These are phyloP conservation scores for Epicampocera succincta DNA, from an alignment of 2,888 invertebrate species.

Conservation along the genomic window DNA sequence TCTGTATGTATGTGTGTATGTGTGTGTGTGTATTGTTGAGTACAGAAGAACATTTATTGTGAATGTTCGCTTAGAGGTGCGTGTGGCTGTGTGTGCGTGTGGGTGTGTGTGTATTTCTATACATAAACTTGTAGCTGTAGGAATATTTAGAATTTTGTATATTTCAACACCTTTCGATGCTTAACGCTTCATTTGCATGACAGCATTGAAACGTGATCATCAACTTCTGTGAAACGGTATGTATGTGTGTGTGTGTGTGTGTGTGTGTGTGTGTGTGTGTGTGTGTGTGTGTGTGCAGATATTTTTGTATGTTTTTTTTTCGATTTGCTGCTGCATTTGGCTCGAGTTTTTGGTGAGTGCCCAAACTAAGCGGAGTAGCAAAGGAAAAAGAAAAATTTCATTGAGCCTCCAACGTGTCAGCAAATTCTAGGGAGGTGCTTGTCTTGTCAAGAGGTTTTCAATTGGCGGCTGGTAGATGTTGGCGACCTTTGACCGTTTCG, in stretches of 20 bases:
- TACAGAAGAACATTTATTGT: background rate
- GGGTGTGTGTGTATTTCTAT: constrained; percentile 1
- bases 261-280: background rate
- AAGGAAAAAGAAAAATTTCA: background rate
- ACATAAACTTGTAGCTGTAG: constrained; percentile 20
- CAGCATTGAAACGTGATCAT: constrained; percentile 69
- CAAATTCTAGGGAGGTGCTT: constrained; percentile 3
- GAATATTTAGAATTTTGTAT: constrained; percentile 64
- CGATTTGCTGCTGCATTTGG: background rate
- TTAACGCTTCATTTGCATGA: constrained; percentile 79
- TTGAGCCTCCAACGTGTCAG: constrained; percentile 29
- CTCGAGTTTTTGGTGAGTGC: background rate
- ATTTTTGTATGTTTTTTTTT: background rate
- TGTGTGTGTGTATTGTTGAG: background rate
- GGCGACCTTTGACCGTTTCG: too few species aligned
- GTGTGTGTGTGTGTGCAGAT: too few species aligned
- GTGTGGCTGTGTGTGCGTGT: too few species aligned
- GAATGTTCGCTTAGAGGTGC: background rate
- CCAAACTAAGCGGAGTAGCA: background rate
- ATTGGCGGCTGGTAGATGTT: too few species aligned
- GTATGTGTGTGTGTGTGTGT: background rate
- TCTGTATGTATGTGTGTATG: background rate
- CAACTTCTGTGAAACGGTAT: constrained; percentile 25
- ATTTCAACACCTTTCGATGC: constrained; percentile 77
- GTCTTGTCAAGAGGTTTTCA: too few species aligned